Base-by-base conservation (phyloP, 2,113 vertebrate species). In the Talpa occidentalis region DNA sequence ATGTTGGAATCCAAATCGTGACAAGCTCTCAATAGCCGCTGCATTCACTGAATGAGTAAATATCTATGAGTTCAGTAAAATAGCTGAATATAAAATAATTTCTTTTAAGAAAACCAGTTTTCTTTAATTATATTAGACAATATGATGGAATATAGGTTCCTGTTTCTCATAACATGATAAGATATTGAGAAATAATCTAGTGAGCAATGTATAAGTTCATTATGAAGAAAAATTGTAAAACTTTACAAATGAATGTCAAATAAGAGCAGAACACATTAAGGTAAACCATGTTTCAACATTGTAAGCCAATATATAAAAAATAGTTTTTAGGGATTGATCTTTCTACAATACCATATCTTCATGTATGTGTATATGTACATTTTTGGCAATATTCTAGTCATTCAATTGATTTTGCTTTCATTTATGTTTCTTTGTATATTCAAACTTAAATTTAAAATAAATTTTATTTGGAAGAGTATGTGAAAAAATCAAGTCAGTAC, bases 171-270 rank as follows among this genome's bases (percentile, higher is more conserved):
- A 88, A 78, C 21, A 80, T 49, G 5, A 44, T 52, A 80, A 90
- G 89, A 83, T 80, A 86, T 70, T 26, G 89, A 88, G 44, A 95
- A 47, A 64, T 73, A 77, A 66, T 85, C 49, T 79, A 83, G 62
- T 9, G 69, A 87, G 37, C 15, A 81, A n/a, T 81, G 2, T 88
- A 74, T 6, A 85, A 78, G 35, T 40, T 72, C 32, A n/a, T 40
- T 93, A 54, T 78, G 69, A 94, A 86, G 37, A 82, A 73, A 94
- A 88, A 60, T 14, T 44, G 49, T 89, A 82, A 78, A 87, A 66
- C 44, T 72, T 88, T 91, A 60, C 64, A 93, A 59, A 14, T 49
- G 19, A 80, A 70, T 62, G 52, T 95, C 70, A 93, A 84, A 60
- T 49, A 64, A 88, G 37, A 64, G 22, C 70, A 85, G 49, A 66